Conservation (phyloP, 2,113 vertebrate genomes). For the Dromaius novaehollandiae region DNA sequence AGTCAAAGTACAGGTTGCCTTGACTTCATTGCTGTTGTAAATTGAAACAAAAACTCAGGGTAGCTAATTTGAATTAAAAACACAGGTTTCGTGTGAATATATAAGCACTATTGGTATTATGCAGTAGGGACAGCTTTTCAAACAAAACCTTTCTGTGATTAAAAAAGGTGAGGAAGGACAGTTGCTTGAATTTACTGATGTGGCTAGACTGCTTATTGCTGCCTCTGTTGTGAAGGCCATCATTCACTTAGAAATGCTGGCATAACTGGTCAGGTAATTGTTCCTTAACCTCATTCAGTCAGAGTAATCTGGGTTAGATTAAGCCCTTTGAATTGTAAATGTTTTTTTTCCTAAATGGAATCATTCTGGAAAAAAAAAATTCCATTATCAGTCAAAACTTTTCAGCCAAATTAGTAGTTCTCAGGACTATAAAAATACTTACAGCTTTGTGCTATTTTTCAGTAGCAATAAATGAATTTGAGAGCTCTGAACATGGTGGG, state of each 20-base stretch:
- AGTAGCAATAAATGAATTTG: not conserved
- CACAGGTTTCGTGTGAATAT: not conserved
- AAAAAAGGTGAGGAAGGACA: not conserved
- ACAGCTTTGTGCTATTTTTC: not conserved
- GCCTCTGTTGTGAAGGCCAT: not conserved
- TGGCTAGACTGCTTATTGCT: rapidly evolving
- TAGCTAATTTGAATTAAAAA: not conserved
- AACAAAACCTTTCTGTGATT: not conserved
- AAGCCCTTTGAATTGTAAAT: not conserved
- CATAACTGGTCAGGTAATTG: not conserved
- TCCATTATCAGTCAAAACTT: not conserved
- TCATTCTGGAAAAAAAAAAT: not conserved
- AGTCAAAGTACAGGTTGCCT: not conserved
- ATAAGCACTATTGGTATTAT: not conserved
- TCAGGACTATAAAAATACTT: not conserved
- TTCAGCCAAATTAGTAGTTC: not conserved
- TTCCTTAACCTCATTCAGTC: not conserved
- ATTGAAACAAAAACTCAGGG: not conserved
- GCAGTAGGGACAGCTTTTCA: not conserved
- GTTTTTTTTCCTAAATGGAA: not conserved
- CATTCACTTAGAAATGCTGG: not conserved
- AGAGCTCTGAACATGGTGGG: not conserved
- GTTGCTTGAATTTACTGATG: not conserved
- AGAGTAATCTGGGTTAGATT: not conserved
- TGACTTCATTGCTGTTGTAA: not conserved